Conservation (phyloP, 2,113 vertebrate genomes). For the Ailurus styani region DNA sequence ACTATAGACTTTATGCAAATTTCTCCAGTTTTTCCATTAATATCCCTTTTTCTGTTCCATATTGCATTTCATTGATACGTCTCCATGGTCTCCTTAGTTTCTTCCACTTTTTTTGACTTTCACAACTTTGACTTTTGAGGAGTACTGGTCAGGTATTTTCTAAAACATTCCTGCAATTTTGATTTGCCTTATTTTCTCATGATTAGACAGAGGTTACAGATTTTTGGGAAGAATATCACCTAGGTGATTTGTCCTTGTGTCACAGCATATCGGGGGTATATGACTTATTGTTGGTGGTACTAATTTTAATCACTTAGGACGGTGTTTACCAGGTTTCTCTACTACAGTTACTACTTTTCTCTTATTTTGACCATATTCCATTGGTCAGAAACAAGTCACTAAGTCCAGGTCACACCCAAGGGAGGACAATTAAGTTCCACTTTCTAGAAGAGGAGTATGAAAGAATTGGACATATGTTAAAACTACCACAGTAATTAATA, state of each 20-base stretch:
- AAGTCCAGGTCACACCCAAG: neutral
- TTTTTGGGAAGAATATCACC: neutral
- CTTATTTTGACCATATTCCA: neutral
- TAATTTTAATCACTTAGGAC: neutral
- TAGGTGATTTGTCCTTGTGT: neutral
- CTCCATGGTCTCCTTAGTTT: neutral
- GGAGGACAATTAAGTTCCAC: neutral
- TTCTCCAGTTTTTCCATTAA: neutral
- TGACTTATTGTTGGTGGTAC: neutral
- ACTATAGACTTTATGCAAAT: neutral
- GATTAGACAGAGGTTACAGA: neutral
- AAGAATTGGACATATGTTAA: constrained; percentile 20
- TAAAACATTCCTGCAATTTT: neutral
- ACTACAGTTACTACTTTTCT: neutral
- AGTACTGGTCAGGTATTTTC: neutral
- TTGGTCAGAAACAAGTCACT: neutral
- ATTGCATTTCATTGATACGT: neutral
- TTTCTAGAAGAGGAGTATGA: neutral
- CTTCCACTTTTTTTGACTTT: constrained; percentile 4
- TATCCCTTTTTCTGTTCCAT: neutral
- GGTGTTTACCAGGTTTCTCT: neutral
- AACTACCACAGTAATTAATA: neutral
- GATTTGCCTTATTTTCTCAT: neutral
- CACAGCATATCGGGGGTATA: neutral
- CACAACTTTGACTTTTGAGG: constrained; percentile 12